Base-by-base conservation (phyloP, 2,797 vertebrate species). In the Coranthus polyacanthus region DNA sequence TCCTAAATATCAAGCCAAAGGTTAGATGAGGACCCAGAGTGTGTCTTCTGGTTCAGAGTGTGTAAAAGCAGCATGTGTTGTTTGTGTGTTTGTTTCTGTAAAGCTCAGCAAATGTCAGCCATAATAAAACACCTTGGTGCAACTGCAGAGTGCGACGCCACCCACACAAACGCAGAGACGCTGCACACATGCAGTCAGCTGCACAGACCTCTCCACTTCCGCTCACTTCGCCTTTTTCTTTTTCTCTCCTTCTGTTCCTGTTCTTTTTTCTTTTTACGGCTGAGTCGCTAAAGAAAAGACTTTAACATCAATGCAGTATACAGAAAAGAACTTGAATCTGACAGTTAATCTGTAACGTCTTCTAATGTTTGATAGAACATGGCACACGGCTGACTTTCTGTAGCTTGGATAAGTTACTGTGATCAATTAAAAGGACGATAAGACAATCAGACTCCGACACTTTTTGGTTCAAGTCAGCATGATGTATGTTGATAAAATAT, bases 21-120 rank as follows among this genome's bases (percentile, higher is more conserved):
- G 56, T 37, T 21, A 3, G 18, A 16, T 5, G 6, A 42, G 42
- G 64, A 50, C 11, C 8, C 17, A 2, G 24, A 29, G 36, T 38
- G 45, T 32, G 15, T 64, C 53, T 29, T 17, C 22, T 17, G 20
- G 1, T 57, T 62, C 12, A 18, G 52, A 5, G 69, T 71, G 69
- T 66, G 5, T 74, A 50, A 41, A 51, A 49, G 29, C 38, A 3
- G 12, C 4, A 4, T 55, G 75, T 65, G 58, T 32, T 58, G 56
- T 69, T 66, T 73, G 67, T 59, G 37, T 68, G 77, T 85, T 80
- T 82, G 78, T 91, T 86, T 88, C 68, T 9, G 32, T 70, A 32
- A 72, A 69, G 71, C 87, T 89, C 85, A 78, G 84, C 67, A 88
- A 87, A 89, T 85, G 79, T 85, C 52, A 43, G 68, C 62, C 45